A percentile compares a stretch with the other conserved stretches of the same genome.
Evolutionary conservation across 2,888 invertebrate genomes (phyloP).

Genomic region (Mesoligia furuncula): DNA sequence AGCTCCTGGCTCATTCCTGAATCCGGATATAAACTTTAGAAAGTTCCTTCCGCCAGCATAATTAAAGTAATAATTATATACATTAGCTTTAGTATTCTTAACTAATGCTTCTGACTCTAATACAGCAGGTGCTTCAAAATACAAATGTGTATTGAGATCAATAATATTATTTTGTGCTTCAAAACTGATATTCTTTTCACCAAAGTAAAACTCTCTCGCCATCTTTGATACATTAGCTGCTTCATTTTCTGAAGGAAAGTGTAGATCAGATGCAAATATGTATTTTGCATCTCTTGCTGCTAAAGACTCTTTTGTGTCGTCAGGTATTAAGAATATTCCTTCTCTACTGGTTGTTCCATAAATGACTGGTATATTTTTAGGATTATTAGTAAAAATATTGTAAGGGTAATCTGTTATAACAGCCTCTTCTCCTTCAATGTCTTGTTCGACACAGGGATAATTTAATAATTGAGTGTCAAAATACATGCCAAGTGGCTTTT

Average conservation of each 20-base stretch:
- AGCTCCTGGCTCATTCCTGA: conserved; percentile 75
- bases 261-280: conserved; percentile 83
- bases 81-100: conserved; percentile 66
- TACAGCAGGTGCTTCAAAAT: conserved; percentile 83
- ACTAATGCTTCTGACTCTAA: conserved; percentile 77
- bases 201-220: conserved; percentile 84
- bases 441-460: conserved; percentile 83
- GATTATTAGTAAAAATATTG: conserved; percentile 76
- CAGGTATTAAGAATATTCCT: conserved; percentile 74
- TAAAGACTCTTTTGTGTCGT: conserved; percentile 70
- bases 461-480: conserved; percentile 83
- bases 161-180: conserved; percentile 78
- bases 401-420: conserved; percentile 81
- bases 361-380: conserved; percentile 76
- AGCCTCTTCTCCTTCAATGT: conserved; percentile 78
- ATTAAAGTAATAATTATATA: conserved; percentile 83
- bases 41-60: conserved; percentile 82
- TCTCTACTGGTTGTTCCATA: conserved; percentile 82
- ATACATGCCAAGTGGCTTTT: conserved; percentile 78
- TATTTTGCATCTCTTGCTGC: conserved; percentile 76
- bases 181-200: conserved; percentile 82
- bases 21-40: conserved; percentile 75
- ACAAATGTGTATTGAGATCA: conserved; percentile 82
- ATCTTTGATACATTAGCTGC: conserved; percentile 72
- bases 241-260: conserved; percentile 77